Base-by-base conservation (phyloP, 1,140 invertebrate species). In the Conus betulinus region DNA sequence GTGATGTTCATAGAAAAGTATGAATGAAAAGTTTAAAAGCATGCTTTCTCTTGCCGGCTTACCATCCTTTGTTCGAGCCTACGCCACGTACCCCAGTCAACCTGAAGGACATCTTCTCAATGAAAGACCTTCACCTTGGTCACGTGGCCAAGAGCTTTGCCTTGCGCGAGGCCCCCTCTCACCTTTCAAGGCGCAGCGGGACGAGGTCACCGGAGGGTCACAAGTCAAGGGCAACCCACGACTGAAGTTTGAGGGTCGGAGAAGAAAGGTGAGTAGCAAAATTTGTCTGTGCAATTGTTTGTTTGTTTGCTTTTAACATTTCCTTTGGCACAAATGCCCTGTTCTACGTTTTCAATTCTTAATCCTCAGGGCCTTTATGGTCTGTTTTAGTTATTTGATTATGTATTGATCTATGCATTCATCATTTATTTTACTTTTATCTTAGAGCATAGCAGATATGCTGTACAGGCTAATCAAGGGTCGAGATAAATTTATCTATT, bases 141-240 rank as follows among this genome's bases (percentile, higher is more conserved):
- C 98, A 99, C 95, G 97, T 98, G 91, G 98, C 98, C 5, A 99
- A 98, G 94, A 98, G 97, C 93, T 98, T 99, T 94, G 98, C 97
- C 0, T 93, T 99, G 17, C 95, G 97, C 88, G 98, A 98, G 92
- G 96, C 97, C 11, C 98, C 98, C 3, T 95, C 87, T 53, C 60
- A 90, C 39, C 71, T 90, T n/a, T 53, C 79, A 84, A 52, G 57
- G 76, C 15, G 83, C 87, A 3, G 67, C 84, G 13, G 74, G 55
- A 74, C 82, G 82, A 60, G 25, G 57, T 55, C 6, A 39, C 3
- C 15, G 67, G 71, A 87, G 79, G 85, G n/a, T 52, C 71, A 23
- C 15, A 87, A 57, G 67, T 57, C 20, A 13, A 23, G 55, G 71
- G 52, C 71, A 55, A 76, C 27, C 53, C 74, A 5, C 39, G 85